These are phyloP conservation scores for Phataginus tricuspis DNA, from an alignment of 2,797 vertebrate genomes.

Conservation along the genomic window DNA sequence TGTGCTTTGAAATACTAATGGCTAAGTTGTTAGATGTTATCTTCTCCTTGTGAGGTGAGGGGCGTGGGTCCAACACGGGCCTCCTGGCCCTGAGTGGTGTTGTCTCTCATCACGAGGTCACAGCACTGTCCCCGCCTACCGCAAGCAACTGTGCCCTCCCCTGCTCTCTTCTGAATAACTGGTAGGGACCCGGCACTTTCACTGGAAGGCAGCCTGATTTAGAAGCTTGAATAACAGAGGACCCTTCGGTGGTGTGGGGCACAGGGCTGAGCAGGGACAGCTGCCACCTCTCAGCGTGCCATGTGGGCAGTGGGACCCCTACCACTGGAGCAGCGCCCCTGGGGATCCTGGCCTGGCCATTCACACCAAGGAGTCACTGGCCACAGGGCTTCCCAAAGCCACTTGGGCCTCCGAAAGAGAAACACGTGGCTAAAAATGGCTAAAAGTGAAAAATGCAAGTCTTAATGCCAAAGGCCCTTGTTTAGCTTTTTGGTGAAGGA, in stretches of 20 bases:
- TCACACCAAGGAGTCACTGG: neutral
- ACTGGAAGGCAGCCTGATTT: neutral
- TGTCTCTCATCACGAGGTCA: rapidly evolving
- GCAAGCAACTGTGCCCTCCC: rapidly evolving
- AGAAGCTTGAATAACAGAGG: neutral
- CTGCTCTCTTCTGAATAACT: neutral
- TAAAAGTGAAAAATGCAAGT: rapidly evolving
- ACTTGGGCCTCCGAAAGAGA: rapidly evolving
- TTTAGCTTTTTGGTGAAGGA: neutral
- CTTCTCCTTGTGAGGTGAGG: neutral
- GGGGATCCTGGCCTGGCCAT: neutral
- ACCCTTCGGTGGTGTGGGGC: rapidly evolving
- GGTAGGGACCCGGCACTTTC: neutral
- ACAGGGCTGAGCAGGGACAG: neutral
- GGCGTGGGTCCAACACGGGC: rapidly evolving
- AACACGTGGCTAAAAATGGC: rapidly evolving
- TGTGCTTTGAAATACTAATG: neutral
- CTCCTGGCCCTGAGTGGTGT: neutral
- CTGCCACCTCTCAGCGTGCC: neutral
- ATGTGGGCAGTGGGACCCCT: rapidly evolving
- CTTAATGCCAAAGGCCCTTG: neutral
- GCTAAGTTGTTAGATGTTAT: neutral
- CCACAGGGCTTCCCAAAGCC: neutral
- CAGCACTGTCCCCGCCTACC: rapidly evolving
- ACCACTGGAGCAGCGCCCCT: neutral